Evolutionary conservation across 2,797 vertebrate genomes (phyloP).

Genomic region (Protonibea diacanthus): DNA sequence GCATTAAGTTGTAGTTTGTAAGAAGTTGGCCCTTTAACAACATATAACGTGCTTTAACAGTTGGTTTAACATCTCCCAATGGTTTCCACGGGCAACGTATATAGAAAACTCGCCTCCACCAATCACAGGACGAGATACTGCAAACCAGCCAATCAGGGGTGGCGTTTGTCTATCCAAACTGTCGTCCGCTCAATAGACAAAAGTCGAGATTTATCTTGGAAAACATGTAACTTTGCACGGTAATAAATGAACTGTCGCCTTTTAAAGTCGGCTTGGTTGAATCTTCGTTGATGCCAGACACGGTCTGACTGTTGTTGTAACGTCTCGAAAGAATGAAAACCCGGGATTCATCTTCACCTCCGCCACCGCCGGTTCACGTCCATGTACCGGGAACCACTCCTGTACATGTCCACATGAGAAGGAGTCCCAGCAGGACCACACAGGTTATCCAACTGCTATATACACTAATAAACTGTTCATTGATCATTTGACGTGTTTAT

Average conservation of each 20-base stretch:
- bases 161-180: slow-evolving; percentile 10
- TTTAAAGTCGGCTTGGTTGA: fast-evolving
- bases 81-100: slow-evolving; percentile 68
- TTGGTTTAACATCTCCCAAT: background rate
- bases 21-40: no score
- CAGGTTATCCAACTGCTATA: slow-evolving; percentile 81
- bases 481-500: background rate
- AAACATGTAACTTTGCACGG: background rate
- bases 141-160: slow-evolving; percentile 84
- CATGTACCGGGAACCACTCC: slow-evolving; percentile 93
- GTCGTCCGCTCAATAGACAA: slow-evolving; percentile 11
- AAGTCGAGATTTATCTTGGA: slow-evolving; percentile 44
- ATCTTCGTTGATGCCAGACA: fast-evolving
- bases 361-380: slow-evolving; percentile 92
- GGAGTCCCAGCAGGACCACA: slow-evolving; percentile 81
- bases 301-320: background rate
- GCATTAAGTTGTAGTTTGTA: no score
- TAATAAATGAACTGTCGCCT: fast-evolving
- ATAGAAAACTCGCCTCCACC: slow-evolving; percentile 41
- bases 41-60: background rate
- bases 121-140: slow-evolving; percentile 79
- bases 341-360: slow-evolving; percentile 70
- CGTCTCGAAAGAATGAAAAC: slow-evolving; percentile 87
- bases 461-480: background rate
- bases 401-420: slow-evolving; percentile 94